Conservation (phyloP, 2,888 invertebrate species). For the Bombylius major region DNA sequence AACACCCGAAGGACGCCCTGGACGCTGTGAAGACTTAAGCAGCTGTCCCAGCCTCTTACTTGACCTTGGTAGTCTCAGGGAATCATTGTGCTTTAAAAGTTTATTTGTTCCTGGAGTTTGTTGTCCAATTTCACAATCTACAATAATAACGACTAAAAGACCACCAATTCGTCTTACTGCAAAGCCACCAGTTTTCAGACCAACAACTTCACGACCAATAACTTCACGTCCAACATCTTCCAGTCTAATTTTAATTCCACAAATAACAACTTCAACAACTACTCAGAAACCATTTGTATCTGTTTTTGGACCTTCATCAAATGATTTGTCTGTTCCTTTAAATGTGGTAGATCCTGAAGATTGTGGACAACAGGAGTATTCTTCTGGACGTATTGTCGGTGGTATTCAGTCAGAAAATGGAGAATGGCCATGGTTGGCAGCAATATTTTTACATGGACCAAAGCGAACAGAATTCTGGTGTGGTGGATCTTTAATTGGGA, state of each 20-base stretch:
- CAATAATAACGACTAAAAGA: conserved; percentile 32
- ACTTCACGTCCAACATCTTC: conserved; percentile 21
- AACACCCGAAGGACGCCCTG: conserved; percentile 66
- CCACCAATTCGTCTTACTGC: conserved; percentile 29
- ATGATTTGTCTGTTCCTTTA: conserved; percentile 21
- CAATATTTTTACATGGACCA: conserved; percentile 77
- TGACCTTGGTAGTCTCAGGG: conserved; percentile 66
- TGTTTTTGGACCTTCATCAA: conserved; percentile 21
- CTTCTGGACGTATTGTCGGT: conserved; percentile 80
- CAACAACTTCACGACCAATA: conserved; percentile 18
- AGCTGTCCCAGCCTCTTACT: conserved; percentile 75
- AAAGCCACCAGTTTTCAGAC: conserved; percentile 13
- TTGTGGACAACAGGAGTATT: conserved; percentile 71
- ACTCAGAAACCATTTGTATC: conserved; percentile 39
- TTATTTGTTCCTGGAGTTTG: conserved; percentile 87
- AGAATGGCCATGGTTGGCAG: conserved; percentile 95
- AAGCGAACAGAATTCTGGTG: conserved; percentile 86
- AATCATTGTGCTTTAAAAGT: conserved; percentile 83
- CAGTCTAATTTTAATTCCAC: conserved; percentile 28
- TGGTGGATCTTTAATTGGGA: conserved; percentile 76
- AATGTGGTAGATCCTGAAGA: conserved; percentile 40
- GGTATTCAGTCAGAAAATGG: conserved; percentile 75
- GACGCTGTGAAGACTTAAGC: conserved; percentile 76
- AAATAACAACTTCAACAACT: conserved; percentile 40
- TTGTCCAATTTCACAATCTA: conserved; percentile 49